These are phyloP conservation scores for Myiopsitta monachus DNA, from an alignment of 2,113 vertebrate genomes.

Conservation along the genomic window DNA sequence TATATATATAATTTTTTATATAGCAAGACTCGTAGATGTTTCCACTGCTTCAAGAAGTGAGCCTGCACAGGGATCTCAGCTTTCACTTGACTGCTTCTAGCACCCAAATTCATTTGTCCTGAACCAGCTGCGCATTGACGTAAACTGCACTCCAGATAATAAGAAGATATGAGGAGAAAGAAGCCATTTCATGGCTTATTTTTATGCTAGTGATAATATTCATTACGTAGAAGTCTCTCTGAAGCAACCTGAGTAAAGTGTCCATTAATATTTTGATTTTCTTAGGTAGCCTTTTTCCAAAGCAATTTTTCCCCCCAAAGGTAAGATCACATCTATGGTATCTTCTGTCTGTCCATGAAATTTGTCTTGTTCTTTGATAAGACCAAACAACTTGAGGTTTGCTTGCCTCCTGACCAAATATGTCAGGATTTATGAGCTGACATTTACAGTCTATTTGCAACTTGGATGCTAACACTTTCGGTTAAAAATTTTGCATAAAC, in stretches of 20 bases:
- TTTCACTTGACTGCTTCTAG: not conserved
- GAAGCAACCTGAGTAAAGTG: not conserved
- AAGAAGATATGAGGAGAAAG: not conserved
- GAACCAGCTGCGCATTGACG: not conserved
- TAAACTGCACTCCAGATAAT: not conserved
- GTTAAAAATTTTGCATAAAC: not conserved
- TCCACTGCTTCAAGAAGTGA: not conserved
- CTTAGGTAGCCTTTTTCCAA: not conserved
- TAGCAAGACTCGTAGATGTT: not conserved
- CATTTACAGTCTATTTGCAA: not conserved
- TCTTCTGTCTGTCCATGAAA: not conserved
- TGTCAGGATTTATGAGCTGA: not conserved
- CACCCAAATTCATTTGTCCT: not conserved
- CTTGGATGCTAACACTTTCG: not conserved
- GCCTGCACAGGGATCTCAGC: not conserved
- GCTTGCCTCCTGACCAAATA: not conserved
- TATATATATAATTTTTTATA: not conserved
- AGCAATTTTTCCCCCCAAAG: not conserved
- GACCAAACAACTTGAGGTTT: not conserved
- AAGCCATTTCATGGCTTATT: not conserved
- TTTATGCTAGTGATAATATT: not conserved
- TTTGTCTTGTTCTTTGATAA: not conserved
- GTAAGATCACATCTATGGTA: not conserved
- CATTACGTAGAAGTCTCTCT: not conserved
- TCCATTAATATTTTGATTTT: not conserved